Evolutionary conservation across 2,113 vertebrate genomes (phyloP), one percentile per base, ranked within the genome.

Genomic region (Dryoscopus gambensis): DNA sequence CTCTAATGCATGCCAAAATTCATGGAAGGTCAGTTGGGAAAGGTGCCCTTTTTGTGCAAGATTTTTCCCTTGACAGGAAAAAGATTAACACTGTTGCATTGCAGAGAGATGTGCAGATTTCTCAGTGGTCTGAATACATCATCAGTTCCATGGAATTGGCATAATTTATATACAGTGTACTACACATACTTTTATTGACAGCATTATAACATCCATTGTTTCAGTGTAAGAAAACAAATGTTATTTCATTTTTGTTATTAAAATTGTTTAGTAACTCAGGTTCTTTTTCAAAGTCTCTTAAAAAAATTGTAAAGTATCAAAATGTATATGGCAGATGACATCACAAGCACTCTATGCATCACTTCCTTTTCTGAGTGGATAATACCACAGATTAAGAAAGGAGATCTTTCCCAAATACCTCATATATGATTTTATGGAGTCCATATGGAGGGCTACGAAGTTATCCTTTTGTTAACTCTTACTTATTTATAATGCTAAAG

Each of bases 331-430:
- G 22, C 11, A 46, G 30, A 33, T 55, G 69, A 40, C 27, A 42
- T 39, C 20, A 50, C 30, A 63, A 78, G 11, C 16, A 53, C 22
- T 56, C 10, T 8, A 46, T 22, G 7, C 13, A 40, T 69, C 16
- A 9, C 11, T 37, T 74, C 7, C 11, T 60, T 81, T 80, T 42
- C 49, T 0, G 0, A 73, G 15, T 47, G 40, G 14, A 27, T 55
- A 63, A 49, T 39, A 63, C 12, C 17, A 37, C 3, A 52, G 47
- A 10, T 49, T 71, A 79, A 76, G 22, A 71, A 88, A 75, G 9
- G n/a, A 52, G 2, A 18, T 46, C 17, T 59, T 93, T 76, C 57
- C 44, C 47, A 55, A 40, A 9, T 70, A 49, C 10, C 2, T 67
- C 14, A 24, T 33, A 35, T 21, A 16, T 22, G 5, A 69, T 53